Evolutionary conservation across 2,113 vertebrate genomes (phyloP), one percentile per base, ranked within the genome.

Genomic region (Cololabis saira): DNA sequence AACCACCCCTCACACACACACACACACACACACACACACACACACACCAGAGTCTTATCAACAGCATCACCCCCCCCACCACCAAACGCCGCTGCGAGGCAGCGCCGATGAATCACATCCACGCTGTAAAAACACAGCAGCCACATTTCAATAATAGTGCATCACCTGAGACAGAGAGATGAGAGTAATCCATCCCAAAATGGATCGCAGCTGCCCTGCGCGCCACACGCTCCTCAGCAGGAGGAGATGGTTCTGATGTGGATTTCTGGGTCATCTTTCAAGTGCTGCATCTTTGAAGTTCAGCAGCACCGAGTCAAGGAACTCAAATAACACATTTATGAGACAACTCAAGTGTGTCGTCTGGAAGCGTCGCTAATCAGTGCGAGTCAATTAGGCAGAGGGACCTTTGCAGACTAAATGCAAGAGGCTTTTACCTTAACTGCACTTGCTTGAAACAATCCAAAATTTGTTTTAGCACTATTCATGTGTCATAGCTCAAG

Each of bases 221-320:
- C 18, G 76, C 55, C 58, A 55, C 71, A 60, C 50, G 67, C 58
- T 55, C 54, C 57, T 69, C 61, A 1, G 43, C 1, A 5, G 12
- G 30, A 72, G 51, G 43, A 70, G 67, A 43, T 37, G 12, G 52
- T 22, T 57, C 27, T 44, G 67, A 71, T 71, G 57, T 62, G 66
- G 64, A 70, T 77, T 83, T 83, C 82, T 80, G 75, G 80, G 80
- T 78, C 73, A 59, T 74, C 70, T 71, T 75, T 82, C 65, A 74
- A 70, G 62, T 24, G 60, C 13, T 21, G 61, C 5, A n/a, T 77
- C 80, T 83, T 80, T 85, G 80, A 89, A 83, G 72, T 77, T 85
- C 16, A 17, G 55, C 75, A 12, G 57, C 27, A 4, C 27, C 0
- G 62, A 65, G 65, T 59, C 14, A 1, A 18, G 16, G 11, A 63